Evolutionary conservation across 2,888 invertebrate genomes (phyloP), one percentile per base, ranked within the genome.

Genomic region (Yponomeuta evonymella): DNA sequence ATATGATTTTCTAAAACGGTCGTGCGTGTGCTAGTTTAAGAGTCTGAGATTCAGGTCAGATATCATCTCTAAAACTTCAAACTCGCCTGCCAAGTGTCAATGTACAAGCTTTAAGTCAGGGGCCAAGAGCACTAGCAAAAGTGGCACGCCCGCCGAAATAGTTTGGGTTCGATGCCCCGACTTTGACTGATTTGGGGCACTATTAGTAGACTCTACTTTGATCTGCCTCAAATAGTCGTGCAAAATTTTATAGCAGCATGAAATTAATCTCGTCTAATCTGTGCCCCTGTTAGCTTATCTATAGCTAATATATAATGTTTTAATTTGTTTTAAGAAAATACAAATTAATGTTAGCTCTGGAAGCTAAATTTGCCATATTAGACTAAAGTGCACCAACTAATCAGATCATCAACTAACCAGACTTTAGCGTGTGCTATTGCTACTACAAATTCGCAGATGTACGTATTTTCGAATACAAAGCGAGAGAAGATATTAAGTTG

Each of bases 131-230:
- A 70, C 70, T 12, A 10, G 62, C 33, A 63, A n/a, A 70, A 63
- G 62, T 70, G 62, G 63, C n/a, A 23, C 69, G 68, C 72, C n/a
- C 36, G 43, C 67, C 66, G 48, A 66, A 62, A 68, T 70, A 67
- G 63, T 43, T 68, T 11, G 68, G 70, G 72, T 70, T 70, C 72
- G 72, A 72, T 65, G 72, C 64, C 72, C 43, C 72, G 72, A 48
- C 72, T 70, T 71, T 66, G 71, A 72, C 70, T 64, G 58, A 70
- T 70, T 71, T 71, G 69, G 70, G 70, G 58, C 70, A 71, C 70
- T 29, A n/a, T 12, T 11, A 67, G 67, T 67, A 67, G 51, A 58
- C 15, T 12, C 51, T 58, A 58, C 51, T 58, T 58, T 58, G 51
- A 58, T 12, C 1, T 58, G 51, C 51, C 15, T 15, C 51, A 58